These are phyloP conservation scores for Trachelus troglodyta DNA, from an alignment of 2,888 invertebrate species.

Conservation along the genomic window DNA sequence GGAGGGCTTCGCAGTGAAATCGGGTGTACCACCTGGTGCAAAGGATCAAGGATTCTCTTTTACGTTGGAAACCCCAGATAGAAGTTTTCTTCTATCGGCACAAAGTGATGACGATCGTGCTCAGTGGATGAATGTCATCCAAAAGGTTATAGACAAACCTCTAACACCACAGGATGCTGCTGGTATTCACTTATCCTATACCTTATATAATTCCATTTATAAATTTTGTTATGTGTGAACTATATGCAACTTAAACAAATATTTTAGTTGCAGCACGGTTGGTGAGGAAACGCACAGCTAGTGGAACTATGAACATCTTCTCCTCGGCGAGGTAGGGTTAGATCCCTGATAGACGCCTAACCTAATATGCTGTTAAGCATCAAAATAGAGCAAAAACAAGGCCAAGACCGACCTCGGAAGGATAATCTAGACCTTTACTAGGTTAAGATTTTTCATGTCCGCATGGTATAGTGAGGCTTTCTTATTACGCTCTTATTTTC, in stretches of 20 bases:
- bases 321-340: slow-evolving; percentile 76
- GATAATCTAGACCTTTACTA: background rate
- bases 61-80: slow-evolving; percentile 83
- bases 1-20: slow-evolving; percentile 80
- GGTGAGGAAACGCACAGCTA: slow-evolving; percentile 78
- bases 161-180: slow-evolving; percentile 83
- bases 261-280: slow-evolving; percentile 78
- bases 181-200: slow-evolving; percentile 67
- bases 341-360: slow-evolving; percentile 53
- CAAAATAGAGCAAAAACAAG: slow-evolving; percentile 17
- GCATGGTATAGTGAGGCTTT: background rate
- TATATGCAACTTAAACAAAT: slow-evolving; percentile 10
- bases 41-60: slow-evolving; percentile 85
- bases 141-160: slow-evolving; percentile 79
- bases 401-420: slow-evolving; percentile 16
- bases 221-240: slow-evolving; percentile 2
- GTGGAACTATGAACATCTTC: slow-evolving; percentile 81
- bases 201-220: background rate
- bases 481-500: background rate
- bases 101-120: slow-evolving; percentile 81
- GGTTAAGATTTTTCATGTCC: background rate
- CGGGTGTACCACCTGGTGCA: slow-evolving; percentile 75
- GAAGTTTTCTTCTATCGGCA: slow-evolving; percentile 82
- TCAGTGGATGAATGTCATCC: slow-evolving; percentile 83
- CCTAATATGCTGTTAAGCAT: slow-evolving; percentile 37